Percentiles rank a stretch among this genome's conserved stretches.
These are phyloP conservation scores for Dolomedes plantarius DNA, from an alignment of 2,888 invertebrate genomes.

Conservation along the genomic window DNA sequence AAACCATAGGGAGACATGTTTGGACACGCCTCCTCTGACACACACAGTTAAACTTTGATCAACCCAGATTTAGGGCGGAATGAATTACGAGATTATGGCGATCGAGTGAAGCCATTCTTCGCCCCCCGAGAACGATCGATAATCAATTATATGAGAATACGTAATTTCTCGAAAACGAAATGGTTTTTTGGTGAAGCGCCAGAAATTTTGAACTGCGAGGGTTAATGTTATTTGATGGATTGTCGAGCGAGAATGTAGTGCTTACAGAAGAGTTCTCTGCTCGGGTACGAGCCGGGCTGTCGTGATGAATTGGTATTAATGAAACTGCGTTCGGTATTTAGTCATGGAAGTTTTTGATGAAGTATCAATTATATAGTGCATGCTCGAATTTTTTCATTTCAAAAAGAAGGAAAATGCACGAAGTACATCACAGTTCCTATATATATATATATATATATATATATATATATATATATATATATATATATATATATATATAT, in stretches of 20 bases:
- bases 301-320: background rate
- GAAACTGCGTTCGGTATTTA: background rate
- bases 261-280: background rate
- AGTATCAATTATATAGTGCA: no score
- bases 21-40: constrained; percentile 57
- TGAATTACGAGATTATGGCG: constrained; percentile 39
- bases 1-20: constrained; percentile 47
- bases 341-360: no score
- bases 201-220: background rate
- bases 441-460: no score
- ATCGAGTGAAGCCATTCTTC: constrained; percentile 3
- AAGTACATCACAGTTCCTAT: no score
- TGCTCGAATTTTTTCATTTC: no score
- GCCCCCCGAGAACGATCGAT: background rate
- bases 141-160: constrained; percentile 16
- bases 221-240: background rate
- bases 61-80: constrained; percentile 56
- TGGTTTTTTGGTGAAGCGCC: constrained; percentile 9
- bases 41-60: constrained; percentile 64
- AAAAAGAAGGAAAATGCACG: no score
- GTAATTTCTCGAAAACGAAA: background rate
- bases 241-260: background rate
- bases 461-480: no score
- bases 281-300: no score
- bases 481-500: no score